A percentile compares a stretch with the other conserved stretches of the same genome.
phyloP scores from a whole-genome alignment of 2,797 vertebrate species.

The Arremon brunneinucha region DNA sequence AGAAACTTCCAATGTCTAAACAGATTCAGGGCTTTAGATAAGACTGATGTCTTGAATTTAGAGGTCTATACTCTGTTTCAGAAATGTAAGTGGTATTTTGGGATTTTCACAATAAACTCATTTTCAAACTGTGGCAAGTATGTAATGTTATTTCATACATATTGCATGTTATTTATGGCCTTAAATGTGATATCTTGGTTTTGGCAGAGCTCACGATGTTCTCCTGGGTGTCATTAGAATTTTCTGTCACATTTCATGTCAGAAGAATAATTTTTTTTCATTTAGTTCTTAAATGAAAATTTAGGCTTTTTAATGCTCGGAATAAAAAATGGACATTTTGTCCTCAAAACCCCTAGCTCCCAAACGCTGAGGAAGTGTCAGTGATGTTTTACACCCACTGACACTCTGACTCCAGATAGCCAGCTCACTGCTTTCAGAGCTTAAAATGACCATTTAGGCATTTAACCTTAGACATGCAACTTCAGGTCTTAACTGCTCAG shows the following conservation, averaged over 20 bases:
- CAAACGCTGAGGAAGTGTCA: not conserved
- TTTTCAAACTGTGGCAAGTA: not conserved
- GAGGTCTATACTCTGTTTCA: not conserved
- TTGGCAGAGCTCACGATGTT: not conserved
- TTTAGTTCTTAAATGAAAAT: not conserved
- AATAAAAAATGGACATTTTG: not conserved
- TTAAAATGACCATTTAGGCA: conserved; percentile 12
- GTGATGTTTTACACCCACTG: not conserved
- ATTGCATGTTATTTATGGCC: not conserved
- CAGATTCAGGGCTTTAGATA: not conserved
- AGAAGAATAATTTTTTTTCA: not conserved
- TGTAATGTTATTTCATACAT: not conserved
- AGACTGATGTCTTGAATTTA: not conserved
- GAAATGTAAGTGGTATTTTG: not conserved
- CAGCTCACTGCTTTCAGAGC: not conserved
- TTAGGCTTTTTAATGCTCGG: not conserved
- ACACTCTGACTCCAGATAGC: not conserved
- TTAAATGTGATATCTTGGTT: not conserved
- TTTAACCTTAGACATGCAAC: conserved; percentile 25
- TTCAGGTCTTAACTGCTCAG: conserved; percentile 26
- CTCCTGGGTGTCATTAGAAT: not conserved
- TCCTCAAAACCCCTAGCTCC: not conserved
- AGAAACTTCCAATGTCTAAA: not conserved
- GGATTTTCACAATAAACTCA: not conserved
- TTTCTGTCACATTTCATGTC: not conserved